These are phyloP conservation scores for Plotosus lineatus DNA, from an alignment of 2,113 vertebrate genomes.

Conservation along the genomic window DNA sequence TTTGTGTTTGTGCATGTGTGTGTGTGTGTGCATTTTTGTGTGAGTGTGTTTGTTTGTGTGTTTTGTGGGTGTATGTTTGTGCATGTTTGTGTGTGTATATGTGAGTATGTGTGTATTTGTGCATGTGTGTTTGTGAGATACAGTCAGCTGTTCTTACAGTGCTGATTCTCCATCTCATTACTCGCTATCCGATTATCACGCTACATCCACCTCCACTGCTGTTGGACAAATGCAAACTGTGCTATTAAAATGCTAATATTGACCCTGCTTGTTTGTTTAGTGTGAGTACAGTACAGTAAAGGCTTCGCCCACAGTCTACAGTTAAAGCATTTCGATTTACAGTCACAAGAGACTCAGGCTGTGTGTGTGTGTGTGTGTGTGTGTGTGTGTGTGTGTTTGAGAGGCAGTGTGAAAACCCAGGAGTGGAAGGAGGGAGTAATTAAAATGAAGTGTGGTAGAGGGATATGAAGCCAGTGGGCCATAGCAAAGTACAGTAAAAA, in stretches of 20 bases:
- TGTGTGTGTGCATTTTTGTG: no score
- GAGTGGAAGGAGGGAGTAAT: constrained; percentile 50
- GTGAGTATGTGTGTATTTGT: no score
- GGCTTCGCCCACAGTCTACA: constrained; percentile 30
- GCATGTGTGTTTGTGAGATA: neutral
- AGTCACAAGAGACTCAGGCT: constrained; percentile 25
- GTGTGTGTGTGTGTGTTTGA: constrained; percentile 38
- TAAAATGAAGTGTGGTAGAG: constrained; percentile 48
- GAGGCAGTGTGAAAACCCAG: constrained; percentile 38
- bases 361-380: constrained; percentile 17
- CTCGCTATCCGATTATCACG: neutral
- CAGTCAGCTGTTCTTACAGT: neutral
- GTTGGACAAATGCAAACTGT: neutral
- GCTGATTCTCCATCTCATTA: neutral
- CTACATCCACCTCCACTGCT: neutral
- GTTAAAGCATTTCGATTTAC: constrained; percentile 36
- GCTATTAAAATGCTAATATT: constrained; percentile 27
- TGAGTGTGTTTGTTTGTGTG: no score
- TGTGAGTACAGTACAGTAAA: constrained; percentile 34
- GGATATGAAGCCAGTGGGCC: constrained; percentile 25
- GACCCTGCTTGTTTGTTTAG: constrained; percentile 45
- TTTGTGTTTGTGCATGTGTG: no score
- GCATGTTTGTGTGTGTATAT: no score
- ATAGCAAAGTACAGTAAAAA: constrained; percentile 39
- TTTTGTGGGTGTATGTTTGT: no score